phyloP scores from a whole-genome alignment of 2,113 vertebrate species.

The Erpornis zantholeuca region DNA sequence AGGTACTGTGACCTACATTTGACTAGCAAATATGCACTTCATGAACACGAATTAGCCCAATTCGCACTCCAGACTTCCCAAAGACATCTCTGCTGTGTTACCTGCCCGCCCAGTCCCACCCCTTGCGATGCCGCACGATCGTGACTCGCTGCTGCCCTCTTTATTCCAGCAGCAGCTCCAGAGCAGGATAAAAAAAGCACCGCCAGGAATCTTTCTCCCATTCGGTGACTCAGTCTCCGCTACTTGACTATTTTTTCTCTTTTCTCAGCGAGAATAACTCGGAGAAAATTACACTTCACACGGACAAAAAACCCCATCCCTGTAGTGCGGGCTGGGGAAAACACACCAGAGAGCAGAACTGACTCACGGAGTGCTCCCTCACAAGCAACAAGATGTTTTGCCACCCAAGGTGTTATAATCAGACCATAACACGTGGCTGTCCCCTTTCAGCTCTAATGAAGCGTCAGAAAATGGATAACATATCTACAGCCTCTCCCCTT shows the following conservation, averaged over 20 bases:
- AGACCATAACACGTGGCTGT: not conserved
- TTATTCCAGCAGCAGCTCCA: not conserved
- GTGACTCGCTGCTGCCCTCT: conserved; percentile 20
- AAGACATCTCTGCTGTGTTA: not conserved
- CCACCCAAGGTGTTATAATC: not conserved
- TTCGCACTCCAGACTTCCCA: not conserved
- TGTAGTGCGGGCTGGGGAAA: fast-evolving
- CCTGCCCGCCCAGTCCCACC: not conserved
- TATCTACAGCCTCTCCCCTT: not conserved
- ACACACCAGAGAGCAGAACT: not conserved
- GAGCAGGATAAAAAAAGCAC: not conserved
- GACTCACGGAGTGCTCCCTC: not conserved
- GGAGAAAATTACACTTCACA: not conserved
- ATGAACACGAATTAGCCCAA: not conserved
- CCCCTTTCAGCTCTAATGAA: not conserved
- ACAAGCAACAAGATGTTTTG: not conserved
- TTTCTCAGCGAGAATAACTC: not conserved
- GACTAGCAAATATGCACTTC: not conserved
- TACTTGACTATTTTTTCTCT: not conserved
- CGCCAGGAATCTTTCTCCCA: not conserved
- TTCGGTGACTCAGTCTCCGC: not conserved
- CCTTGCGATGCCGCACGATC: fast-evolving
- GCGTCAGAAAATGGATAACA: not conserved
- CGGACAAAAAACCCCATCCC: not conserved
- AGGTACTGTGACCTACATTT: not conserved